Evolutionary conservation across 2,797 vertebrate genomes (phyloP).

Genomic region (Gymnothorax javanicus): DNA sequence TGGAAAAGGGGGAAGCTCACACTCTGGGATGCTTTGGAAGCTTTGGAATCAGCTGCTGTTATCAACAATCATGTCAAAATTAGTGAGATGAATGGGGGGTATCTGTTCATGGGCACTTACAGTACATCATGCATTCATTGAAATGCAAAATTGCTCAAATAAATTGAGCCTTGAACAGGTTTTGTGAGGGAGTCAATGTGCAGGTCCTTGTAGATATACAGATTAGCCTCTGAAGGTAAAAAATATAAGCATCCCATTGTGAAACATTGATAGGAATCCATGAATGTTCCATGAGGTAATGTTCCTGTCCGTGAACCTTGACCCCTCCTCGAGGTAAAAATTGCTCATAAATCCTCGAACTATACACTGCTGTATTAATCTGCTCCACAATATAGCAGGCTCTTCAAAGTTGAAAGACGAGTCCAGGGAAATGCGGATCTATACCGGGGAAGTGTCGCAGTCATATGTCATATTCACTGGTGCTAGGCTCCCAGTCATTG

Average conservation of each 20-base stretch:
- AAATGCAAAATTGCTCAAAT: background rate
- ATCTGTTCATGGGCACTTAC: background rate
- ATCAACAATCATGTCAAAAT: slow-evolving; percentile 10
- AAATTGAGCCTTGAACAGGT: background rate
- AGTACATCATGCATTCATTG: slow-evolving; percentile 7
- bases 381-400: slow-evolving; percentile 10
- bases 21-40: background rate
- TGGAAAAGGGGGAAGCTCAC: background rate
- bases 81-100: background rate
- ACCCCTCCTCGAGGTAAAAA: slow-evolving; percentile 35
- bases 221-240: background rate
- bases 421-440: slow-evolving; percentile 21
- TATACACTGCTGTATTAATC: slow-evolving; percentile 17
- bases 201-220: background rate
- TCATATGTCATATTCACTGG: slow-evolving; percentile 21
- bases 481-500: slow-evolving; percentile 15
- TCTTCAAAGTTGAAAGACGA: slow-evolving; percentile 16
- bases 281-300: slow-evolving; percentile 24
- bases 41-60: background rate
- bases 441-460: background rate
- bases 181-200: background rate
- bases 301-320: slow-evolving; percentile 25
- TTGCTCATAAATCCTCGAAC: slow-evolving; percentile 28
- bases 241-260: slow-evolving; percentile 17
- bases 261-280: slow-evolving; percentile 22